A percentile compares a stretch with the other conserved stretches of the same genome.
phyloP scores from a whole-genome alignment of 2,113 vertebrate genomes.

The Lophius piscatorius region DNA sequence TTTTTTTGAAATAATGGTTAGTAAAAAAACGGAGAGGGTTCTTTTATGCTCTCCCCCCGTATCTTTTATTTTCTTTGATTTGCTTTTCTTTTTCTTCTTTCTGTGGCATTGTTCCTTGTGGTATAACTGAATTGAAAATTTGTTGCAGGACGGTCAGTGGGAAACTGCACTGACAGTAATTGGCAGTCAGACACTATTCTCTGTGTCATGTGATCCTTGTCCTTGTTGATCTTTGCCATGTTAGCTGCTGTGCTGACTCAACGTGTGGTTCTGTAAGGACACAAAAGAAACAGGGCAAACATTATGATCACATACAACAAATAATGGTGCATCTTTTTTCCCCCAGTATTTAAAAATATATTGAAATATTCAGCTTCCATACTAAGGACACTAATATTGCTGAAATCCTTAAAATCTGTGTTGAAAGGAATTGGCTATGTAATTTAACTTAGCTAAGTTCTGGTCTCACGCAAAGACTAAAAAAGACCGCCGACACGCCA shows the following conservation, averaged over 20 bases:
- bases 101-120: conserved; percentile 82
- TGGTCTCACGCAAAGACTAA: conserved; percentile 46
- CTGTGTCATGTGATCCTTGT: conserved; percentile 50
- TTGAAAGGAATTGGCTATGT: conserved; percentile 33
- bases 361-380: background rate
- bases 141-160: conserved; percentile 91
- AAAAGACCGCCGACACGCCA: conserved; percentile 55
- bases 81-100: conserved; percentile 81
- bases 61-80: conserved; percentile 83
- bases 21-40: conserved; percentile 57
- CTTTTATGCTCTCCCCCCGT: conserved; percentile 52
- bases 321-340: conserved; percentile 10
- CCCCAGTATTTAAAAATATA: background rate
- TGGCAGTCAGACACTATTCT: conserved; percentile 61
- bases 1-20: conserved; percentile 80
- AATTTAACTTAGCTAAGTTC: conserved; percentile 40
- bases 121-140: conserved; percentile 91
- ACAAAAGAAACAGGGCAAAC: conserved; percentile 59
- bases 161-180: conserved; percentile 67
- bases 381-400: background rate
- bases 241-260: conserved; percentile 99
- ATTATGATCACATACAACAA: conserved; percentile 41
- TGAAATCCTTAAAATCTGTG: conserved; percentile 23
- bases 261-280: conserved; percentile 93
- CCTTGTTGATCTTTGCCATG: conserved; percentile 80